A percentile compares a stretch with the other conserved stretches of the same genome.
Evolutionary conservation across 2,113 vertebrate genomes (phyloP).

Genomic region (Chionodraco myersi): DNA sequence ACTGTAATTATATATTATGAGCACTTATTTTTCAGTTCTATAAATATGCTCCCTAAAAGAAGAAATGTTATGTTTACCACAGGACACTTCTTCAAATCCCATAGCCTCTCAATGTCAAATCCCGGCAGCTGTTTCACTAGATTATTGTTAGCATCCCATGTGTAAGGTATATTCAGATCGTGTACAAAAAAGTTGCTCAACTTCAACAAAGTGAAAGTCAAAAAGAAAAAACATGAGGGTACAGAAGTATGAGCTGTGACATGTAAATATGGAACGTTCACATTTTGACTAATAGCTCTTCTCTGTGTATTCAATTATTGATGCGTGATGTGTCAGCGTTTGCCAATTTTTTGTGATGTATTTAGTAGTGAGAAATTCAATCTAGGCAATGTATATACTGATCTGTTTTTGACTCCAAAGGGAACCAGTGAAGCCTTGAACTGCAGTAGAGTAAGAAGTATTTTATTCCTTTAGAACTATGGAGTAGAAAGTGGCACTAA

Average conservation of each 20-base stretch:
- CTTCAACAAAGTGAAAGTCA: not conserved
- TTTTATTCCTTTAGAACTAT: not conserved
- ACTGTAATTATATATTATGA: slow-evolving; percentile 21
- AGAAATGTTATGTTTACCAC: slow-evolving; percentile 19
- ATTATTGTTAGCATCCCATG: not conserved
- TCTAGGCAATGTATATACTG: not conserved
- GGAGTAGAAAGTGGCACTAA: not conserved
- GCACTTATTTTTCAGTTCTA: slow-evolving; percentile 8
- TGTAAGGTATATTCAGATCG: not conserved
- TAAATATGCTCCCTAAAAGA: slow-evolving; percentile 24
- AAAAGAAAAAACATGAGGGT: not conserved
- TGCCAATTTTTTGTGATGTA: not conserved
- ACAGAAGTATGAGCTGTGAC: not conserved
- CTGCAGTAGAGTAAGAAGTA: not conserved
- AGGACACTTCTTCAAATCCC: slow-evolving; percentile 20
- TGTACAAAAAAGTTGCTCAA: not conserved
- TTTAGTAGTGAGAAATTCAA: not conserved
- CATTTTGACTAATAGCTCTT: not conserved
- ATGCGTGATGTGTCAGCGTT: not conserved
- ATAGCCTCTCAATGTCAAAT: slow-evolving; percentile 16
- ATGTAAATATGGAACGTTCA: not conserved
- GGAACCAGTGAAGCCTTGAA: not conserved
- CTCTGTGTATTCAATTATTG: slow-evolving; percentile 1
- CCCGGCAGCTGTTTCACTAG: slow-evolving; percentile 1
- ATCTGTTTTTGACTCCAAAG: not conserved